Evolutionary conservation across 2,888 invertebrate genomes (phyloP), one percentile per base, ranked within the genome.

Genomic region (Acrobasis consociella): DNA sequence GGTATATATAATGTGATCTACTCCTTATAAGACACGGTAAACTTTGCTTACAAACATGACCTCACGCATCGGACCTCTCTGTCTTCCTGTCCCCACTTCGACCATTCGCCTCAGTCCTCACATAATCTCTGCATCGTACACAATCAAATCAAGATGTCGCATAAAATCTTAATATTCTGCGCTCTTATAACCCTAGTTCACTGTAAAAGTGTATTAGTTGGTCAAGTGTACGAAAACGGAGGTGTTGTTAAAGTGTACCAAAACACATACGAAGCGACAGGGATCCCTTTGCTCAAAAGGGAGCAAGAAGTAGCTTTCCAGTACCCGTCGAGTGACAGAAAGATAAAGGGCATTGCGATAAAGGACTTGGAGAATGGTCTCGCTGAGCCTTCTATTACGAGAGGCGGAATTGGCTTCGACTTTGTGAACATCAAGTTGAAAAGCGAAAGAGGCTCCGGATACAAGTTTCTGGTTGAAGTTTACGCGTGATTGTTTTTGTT

Each of bases 291-390:
- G 0, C n/a, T 85, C 0, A 82, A 80, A 62, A 65, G 83, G 2
- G 81, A 81, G 42, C 68, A 82, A 17, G 82, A 84, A 49, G 68
- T 84, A 0, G 71, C 72, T 31, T 83, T 80, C 60, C 82, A 83
- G 52, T 85, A 84, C 62, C 81, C 85, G 37, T 42, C 72, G n/a
- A 78, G 74, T 58, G 83, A 82, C 46, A 81, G 81, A 73, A 87
- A 76, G 65, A 91, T 92, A 3, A 91, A 91, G 67, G 92, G 92
- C 0, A 87, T 92, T 0, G 85, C 88, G 1, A 88, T 92, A 10
- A 85, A 83, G 49, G 92, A 92, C 46, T 49, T 88, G 74, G 88
- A 91, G 1, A 87, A 90, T 65, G 85, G 83, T 0, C 56, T 82
- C 2, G 86, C 91, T 0, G 82, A 88, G 59, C 82, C 92, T 0